Evolutionary conservation across 2,113 vertebrate genomes (phyloP), one percentile per base, ranked within the genome.

Genomic region (Siniperca chuatsi): DNA sequence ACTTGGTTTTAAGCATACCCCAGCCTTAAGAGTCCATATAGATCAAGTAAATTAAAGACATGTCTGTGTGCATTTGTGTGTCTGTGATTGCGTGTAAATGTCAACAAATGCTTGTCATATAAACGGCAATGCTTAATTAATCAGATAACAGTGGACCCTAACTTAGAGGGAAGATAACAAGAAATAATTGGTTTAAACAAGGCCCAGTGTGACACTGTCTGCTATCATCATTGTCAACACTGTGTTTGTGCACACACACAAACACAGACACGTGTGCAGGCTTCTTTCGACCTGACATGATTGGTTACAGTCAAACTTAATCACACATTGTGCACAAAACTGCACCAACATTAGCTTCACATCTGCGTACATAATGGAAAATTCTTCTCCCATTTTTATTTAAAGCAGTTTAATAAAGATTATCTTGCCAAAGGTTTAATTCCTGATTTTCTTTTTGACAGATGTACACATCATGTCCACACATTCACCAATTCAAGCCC

Each of bases 101-200:
- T 83, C 69, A 72, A 66, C 33, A 84, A 79, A 73, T 62, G 61
- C 60, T 79, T 79, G 58, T 85, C 70, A 75, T 42, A 15, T 13
- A 40, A 83, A 73, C 7, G 33, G 42, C 55, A 52, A 46, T 54
- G 8, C 52, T 35, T 85, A 46, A 85, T 80, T 82, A 80, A 61
- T 61, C 18, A 77, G 54, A 78, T 76, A 60, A 69, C 35, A 25
- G 42, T 65, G 40, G 75, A 70, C 7, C 1, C 13, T 50, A 73
- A 81, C 52, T 37, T 62, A 81, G 29, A 61, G 68, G 65, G 52
- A 54, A 58, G 13, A 79, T 79, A 79, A 68, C 48, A 72, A 44
- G 46, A 82, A 75, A 65, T 88, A 88, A 89, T 83, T 84, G 80
- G 75, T 86, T 82, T 62, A 78, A 89, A 87, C 79, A 64, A 70